phyloP scores from a whole-genome alignment of 2,113 vertebrate genomes.

The Ariopsis seemanni region DNA sequence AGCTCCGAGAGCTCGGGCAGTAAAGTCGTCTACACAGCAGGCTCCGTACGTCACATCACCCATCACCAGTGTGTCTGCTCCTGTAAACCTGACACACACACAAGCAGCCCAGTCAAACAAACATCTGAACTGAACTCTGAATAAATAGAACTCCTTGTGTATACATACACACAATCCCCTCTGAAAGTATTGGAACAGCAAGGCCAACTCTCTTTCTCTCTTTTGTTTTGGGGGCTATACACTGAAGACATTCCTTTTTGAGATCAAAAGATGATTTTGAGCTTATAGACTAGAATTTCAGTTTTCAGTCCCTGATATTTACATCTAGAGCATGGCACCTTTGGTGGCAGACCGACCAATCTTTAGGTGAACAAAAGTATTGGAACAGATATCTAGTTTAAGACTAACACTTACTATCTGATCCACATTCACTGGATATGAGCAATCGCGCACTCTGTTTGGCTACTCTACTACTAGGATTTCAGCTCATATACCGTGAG shows the following conservation, averaged over 20 bases:
- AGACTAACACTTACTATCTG: not conserved
- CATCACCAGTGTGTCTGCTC: conserved; percentile 90
- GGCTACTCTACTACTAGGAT: no score
- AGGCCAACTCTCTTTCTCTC: no score
- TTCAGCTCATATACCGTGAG: no score
- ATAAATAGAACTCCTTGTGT: no score
- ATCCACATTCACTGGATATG: no score
- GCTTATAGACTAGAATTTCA: not conserved
- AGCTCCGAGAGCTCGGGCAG: conserved; percentile 87
- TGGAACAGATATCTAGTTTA: not conserved
- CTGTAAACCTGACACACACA: conserved; percentile 82
- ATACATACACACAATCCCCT: no score
- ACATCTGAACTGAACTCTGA: not conserved
- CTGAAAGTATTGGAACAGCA: no score
- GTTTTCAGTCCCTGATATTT: not conserved
- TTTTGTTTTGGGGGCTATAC: no score
- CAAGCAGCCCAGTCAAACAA: conserved; percentile 23
- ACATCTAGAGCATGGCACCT: not conserved
- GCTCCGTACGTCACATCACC: conserved; percentile 96
- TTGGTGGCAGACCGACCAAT: not conserved
- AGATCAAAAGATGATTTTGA: no score
- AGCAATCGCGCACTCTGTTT: no score
- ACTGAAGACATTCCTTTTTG: no score
- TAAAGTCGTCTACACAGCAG: conserved; percentile 97
- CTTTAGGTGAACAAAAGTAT: not conserved